Base-by-base conservation (phyloP, 2,797 vertebrate genomes). In the Bradypus variegatus region DNA sequence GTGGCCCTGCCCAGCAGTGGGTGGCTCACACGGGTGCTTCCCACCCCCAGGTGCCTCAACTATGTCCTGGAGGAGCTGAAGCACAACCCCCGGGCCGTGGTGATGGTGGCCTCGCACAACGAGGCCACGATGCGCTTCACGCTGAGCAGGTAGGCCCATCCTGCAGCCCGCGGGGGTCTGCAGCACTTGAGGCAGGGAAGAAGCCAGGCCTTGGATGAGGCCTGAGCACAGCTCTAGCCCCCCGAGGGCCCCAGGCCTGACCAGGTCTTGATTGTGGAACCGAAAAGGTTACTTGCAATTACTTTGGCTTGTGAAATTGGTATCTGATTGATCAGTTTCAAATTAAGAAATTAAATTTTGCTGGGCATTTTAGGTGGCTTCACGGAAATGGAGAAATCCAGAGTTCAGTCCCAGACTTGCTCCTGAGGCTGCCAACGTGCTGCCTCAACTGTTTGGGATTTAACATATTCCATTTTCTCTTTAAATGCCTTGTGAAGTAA, bases 31-130 rank as follows among this genome's bases (percentile, higher is more conserved):
- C 3, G 45, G 33, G 72, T 1, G 60, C 48, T 76, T 55, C 50
- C 50, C 50, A 41, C 80, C 73, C 86, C 14, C 93, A 99, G 99
- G 97, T 99, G 99, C 97, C 97, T 99, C 96, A 97, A 98, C 96
- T 98, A 98, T 1, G 87, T 99, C 78, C 96, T 99, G 93, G 98
- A 98, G 92, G 98, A 99, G 96, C 98, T 99, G 84, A 97, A 97
- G 14, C 97, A 94, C 82, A 97, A 94, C 48, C 45, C 95, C 67
- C 98, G 97, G 41, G 98, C 98, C 27, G 98, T 95, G 0, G 97
- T 99, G 72, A 99, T 99, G 99, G 98, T 99, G 90, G 99, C 99
- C 1, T 98, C 99, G 16, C 99, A 99, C 97, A 99, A 99, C 0
- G 98, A 99, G 95, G 98, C 98, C 94, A 98, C 98, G 0, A 97